Percentiles rank a stretch among this genome's conserved stretches.
These are phyloP conservation scores for Toxonevra muliebris DNA, from an alignment of 2,888 invertebrate genomes.

Conservation along the genomic window DNA sequence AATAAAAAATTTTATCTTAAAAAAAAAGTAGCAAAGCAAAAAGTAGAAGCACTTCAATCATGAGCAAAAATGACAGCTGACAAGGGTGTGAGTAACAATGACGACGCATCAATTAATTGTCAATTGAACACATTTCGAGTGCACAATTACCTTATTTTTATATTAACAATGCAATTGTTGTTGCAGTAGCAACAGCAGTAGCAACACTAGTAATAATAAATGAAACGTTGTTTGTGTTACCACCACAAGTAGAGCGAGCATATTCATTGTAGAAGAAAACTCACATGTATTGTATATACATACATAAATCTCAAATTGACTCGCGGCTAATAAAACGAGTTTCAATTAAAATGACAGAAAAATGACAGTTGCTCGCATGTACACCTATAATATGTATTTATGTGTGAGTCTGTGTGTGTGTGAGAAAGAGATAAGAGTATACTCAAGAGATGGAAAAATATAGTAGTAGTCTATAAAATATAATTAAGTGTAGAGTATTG, in stretches of 20 bases:
- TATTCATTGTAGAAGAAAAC: no score
- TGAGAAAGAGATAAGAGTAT: neutral
- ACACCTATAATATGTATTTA: no score
- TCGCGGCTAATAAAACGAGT: neutral
- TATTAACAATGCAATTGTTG: neutral
- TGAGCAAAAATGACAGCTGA: constrained; percentile 20
- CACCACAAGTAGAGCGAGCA: no score
- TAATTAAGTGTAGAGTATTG: constrained; percentile 19
- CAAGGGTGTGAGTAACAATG: constrained; percentile 19
- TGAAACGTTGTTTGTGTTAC: no score
- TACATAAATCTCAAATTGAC: no score
- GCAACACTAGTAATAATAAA: no score
- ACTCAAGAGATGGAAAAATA: neutral
- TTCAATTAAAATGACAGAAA: constrained; percentile 11
- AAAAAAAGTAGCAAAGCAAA: no score
- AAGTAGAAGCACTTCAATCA: no score
- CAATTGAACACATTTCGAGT: constrained; percentile 54
- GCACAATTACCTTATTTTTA: neutral
- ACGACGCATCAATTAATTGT: constrained; percentile 56
- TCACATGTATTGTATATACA: no score
- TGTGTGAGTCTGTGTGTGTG: no score
- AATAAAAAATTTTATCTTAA: no score
- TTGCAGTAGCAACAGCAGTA: no score
- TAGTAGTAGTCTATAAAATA: constrained; percentile 1
- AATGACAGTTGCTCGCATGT: neutral